Base-by-base conservation (phyloP, 2,888 invertebrate genomes). In the Tyria jacobaeae region DNA sequence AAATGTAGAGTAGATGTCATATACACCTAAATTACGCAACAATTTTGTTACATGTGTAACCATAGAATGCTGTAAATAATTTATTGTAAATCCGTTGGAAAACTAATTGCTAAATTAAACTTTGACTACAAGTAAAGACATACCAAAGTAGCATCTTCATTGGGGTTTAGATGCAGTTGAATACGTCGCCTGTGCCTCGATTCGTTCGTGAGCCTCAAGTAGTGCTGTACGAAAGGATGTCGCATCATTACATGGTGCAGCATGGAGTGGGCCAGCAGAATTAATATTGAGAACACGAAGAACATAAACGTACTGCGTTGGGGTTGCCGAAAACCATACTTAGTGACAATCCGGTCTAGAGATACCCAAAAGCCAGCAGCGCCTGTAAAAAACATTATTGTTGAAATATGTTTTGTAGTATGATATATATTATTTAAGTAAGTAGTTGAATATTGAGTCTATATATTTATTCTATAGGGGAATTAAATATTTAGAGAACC, bases 281-380 rank as follows among this genome's bases (percentile, higher is more conserved):
- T 96, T 47, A 96, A 89, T 58, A 97, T 96, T 48, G 98, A 98
- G 60, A 97, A 94, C 44, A 96, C 94, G 89, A 98, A 98, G 92
- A 98, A 98, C 87, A 97, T 96, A 66, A 97, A 96, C 0, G 98
- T 98, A 83, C 97, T 98, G 41, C 96, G 95, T 44, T 96, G 95
- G 58, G 97, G 96, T 79, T 97, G 96, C 60, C 96, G 94, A 63
- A 98, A 95, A 49, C 97, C 89, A 65, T 96, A 95, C 85, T 98
- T 98, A 0, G 98, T 98, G 54, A 97, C 84, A 64, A 98, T 97
- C 27, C 98, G 95, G 85, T 97, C 97, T 49, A 96, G 90, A 25
- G 98, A 98, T 24, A 98, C 97, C 91, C 97, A 95, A 70, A 98
- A 96, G 2, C 98, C 98, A 24, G 98, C 97, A 3, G 56, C 56